A percentile compares a stretch with the other conserved stretches of the same genome.
phyloP scores from a whole-genome alignment of 2,797 vertebrate species.

The Prionace glauca region DNA sequence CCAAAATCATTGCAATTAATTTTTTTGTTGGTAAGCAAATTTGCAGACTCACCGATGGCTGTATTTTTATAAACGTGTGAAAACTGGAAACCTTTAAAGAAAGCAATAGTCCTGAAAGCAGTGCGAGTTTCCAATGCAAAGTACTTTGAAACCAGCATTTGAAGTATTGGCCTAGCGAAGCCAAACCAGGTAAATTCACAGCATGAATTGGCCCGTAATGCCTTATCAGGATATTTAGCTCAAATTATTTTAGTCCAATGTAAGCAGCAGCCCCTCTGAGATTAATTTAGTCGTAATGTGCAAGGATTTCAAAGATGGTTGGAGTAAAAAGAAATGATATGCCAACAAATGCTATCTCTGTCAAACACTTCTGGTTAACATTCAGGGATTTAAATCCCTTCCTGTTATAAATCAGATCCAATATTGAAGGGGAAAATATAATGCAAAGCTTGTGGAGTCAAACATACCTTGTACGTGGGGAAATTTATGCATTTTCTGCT shows the following conservation, averaged over 20 bases:
- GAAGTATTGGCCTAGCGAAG: too few relatives aligned
- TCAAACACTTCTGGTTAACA: neutral
- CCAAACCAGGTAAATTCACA: neutral
- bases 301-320: neutral
- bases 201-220: neutral
- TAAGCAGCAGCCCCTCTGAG: neutral
- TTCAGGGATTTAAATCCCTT: neutral
- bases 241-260: neutral
- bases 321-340: neutral
- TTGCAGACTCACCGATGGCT: neutral
- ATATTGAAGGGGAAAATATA: neutral
- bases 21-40: neutral
- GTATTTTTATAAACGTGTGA: neutral
- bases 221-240: neutral
- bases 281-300: neutral
- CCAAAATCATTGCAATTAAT: neutral
- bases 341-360: neutral
- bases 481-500: neutral
- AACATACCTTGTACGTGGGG: neutral
- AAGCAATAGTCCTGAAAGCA: neutral
- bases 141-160: too few relatives aligned
- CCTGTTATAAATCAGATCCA: neutral
- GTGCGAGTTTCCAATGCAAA: too few relatives aligned
- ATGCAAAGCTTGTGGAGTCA: neutral
- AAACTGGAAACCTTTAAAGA: neutral